A percentile compares a stretch with the other conserved stretches of the same genome.
These are phyloP conservation scores for Seira sanloemensis DNA, from an alignment of 2,888 invertebrate species.

Conservation along the genomic window DNA sequence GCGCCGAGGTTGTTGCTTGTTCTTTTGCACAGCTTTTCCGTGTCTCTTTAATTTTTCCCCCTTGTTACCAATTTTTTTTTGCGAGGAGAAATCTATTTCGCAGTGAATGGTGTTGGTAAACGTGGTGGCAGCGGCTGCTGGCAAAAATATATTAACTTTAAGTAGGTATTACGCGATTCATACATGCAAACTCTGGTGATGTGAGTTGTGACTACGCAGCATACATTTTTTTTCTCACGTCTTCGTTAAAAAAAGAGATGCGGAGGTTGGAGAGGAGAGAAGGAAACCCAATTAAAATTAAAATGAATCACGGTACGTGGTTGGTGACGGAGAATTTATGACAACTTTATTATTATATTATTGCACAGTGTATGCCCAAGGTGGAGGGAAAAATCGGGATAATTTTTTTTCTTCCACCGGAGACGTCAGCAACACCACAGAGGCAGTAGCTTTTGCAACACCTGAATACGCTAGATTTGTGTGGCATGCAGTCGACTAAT, in stretches of 20 bases:
- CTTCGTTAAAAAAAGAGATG: not conserved
- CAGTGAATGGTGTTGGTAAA: not conserved
- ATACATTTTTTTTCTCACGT: conserved; percentile 17
- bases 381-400: not conserved
- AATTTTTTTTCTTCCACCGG: not conserved
- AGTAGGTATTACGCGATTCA: not conserved
- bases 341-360: conserved; percentile 54
- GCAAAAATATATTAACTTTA: not conserved
- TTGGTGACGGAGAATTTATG: conserved; percentile 39
- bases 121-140: not conserved
- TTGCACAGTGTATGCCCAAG: not conserved
- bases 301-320: conserved; percentile 52
- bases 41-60: not conserved
- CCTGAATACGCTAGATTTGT: not conserved
- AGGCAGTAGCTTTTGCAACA: not conserved
- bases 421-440: not conserved
- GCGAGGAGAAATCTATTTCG: conserved; percentile 4
- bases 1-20: not conserved
- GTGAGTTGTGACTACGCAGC: not conserved
- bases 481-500: not conserved
- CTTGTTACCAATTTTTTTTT: not conserved
- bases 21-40: not conserved
- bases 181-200: not conserved
- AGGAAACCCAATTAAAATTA: conserved; percentile 51
- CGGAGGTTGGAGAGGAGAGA: not conserved